Conservation (phyloP, 2,797 vertebrate genomes). For the Scarus forsteni region DNA sequence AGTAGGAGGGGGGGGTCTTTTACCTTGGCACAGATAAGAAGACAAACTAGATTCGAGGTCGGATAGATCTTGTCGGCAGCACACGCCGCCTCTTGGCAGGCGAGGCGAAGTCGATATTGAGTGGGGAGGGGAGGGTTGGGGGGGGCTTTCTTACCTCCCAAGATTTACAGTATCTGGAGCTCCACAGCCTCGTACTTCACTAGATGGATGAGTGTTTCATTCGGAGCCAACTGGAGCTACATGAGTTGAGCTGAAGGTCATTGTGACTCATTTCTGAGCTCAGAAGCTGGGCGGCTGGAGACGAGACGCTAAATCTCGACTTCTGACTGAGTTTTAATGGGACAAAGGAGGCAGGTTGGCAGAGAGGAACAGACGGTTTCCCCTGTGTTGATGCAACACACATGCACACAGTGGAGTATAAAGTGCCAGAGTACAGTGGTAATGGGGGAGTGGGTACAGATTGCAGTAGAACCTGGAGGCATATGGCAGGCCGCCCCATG, state of each 20-base stretch:
- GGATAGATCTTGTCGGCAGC: slow-evolving; percentile 78
- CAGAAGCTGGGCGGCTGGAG: slow-evolving; percentile 55
- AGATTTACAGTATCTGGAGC: slow-evolving; percentile 79
- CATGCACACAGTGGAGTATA: slow-evolving; percentile 35
- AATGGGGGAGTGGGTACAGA: slow-evolving; percentile 63
- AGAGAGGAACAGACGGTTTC: slow-evolving; percentile 35
- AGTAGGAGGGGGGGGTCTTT: slow-evolving; percentile 29
- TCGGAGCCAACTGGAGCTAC: slow-evolving; percentile 76
- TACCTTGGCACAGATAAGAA: slow-evolving; percentile 77
- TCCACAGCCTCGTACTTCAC: slow-evolving; percentile 71
- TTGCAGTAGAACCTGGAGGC: slow-evolving; percentile 70
- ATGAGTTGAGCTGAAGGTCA: slow-evolving; percentile 82
- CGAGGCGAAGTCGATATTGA: slow-evolving; percentile 70
- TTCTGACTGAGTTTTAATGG: slow-evolving; percentile 49
- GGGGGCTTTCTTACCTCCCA: slow-evolving; percentile 61
- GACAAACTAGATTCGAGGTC: slow-evolving; percentile 73
- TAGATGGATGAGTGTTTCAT: slow-evolving; percentile 79
- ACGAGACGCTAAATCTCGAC: slow-evolving; percentile 59
- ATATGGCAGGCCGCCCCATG: slow-evolving; percentile 77
- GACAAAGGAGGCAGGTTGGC: slow-evolving; percentile 39
- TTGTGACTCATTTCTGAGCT: slow-evolving; percentile 73
- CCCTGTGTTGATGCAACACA: slow-evolving; percentile 35
- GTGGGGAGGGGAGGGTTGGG: slow-evolving; percentile 2
- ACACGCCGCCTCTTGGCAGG: slow-evolving; percentile 72
- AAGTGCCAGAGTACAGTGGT: slow-evolving; percentile 54